Evolutionary conservation across 2,888 invertebrate species (phyloP), one percentile per base, ranked within the genome.

Genomic region (Bombyx huttoni): DNA sequence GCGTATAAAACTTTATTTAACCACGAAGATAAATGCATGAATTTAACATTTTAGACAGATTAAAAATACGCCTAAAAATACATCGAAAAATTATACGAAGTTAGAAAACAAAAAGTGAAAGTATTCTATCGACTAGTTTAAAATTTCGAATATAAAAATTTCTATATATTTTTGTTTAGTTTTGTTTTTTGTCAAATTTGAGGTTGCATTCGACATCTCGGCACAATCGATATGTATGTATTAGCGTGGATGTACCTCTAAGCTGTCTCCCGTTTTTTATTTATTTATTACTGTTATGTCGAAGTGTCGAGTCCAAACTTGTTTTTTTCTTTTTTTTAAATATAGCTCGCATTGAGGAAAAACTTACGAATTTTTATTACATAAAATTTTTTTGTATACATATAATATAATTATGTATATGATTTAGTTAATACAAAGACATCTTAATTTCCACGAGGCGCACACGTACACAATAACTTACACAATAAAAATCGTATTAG

Each of bases 81-180:
- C 76, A 65, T 84, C 77, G 73, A 80, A 83, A 51, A 84, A 82
- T 79, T 74, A 83, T 78, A 75, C 76, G 75, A 70, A 76, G 73
- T 76, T 73, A 79, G 49, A 49, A 47, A 78, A 74, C 63, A 62
- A 6, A 78, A 81, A 58, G 65, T 70, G 73, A 75, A 75, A 49
- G 40, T 71, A 78, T 81, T 81, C 77, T 85, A 85, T 81, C 82
- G 83, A 85, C 85, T 87, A 86, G 73, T 77, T 81, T 78, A 79
- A 78, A 84, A 84, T 81, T 85, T 85, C 74, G 82, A 85, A 84
- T 87, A 86, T 86, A 86, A 86, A 84, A 82, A 73, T 81, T 78
- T 84, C 75, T 73, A 60, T 75, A 72, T 70, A 71, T 71, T 67
- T 69, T 72, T n/a, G n/a, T n/a, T n/a, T n/a, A n/a, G n/a, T n/a